These are phyloP conservation scores for Periophthalmodon schlosseri DNA, from an alignment of 2,113 vertebrate genomes.

Conservation along the genomic window DNA sequence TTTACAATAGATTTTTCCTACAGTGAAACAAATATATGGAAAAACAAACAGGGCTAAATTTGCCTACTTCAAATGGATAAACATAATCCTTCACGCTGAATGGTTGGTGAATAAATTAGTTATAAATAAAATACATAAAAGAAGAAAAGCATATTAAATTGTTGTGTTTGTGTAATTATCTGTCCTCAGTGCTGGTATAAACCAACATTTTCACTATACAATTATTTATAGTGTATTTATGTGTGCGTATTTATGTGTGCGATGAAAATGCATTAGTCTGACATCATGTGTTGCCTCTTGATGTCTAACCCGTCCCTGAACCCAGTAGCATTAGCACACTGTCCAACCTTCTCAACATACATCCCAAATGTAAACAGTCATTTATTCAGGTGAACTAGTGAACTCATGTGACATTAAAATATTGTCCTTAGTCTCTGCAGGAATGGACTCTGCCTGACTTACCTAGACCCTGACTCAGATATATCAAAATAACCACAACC, in stretches of 20 bases:
- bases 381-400: conserved; percentile 44
- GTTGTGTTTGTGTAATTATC: background rate
- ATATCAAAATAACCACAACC: conserved; percentile 36
- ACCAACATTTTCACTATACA: background rate
- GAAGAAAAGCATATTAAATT: background rate
- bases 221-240: background rate
- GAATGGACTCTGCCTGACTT: background rate
- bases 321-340: conserved; percentile 35
- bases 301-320: conserved; percentile 28
- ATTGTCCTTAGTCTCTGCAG: background rate
- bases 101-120: too few relatives aligned
- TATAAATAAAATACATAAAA: too few relatives aligned
- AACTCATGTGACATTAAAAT: conserved; percentile 33
- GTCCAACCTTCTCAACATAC: conserved; percentile 25
- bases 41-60: background rate
- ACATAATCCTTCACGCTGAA: background rate
- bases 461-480: conserved; percentile 36
- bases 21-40: background rate
- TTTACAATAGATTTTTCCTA: background rate
- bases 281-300: background rate
- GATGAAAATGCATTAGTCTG: background rate
- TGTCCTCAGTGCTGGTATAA: background rate
- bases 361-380: conserved; percentile 38
- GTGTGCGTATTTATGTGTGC: too few relatives aligned
- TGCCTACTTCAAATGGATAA: background rate